Percentiles rank a stretch among this genome's conserved stretches.
Conservation (phyloP, 53 echinoderm and acorn worm species). For the Actinopyga echinites region DNA sequence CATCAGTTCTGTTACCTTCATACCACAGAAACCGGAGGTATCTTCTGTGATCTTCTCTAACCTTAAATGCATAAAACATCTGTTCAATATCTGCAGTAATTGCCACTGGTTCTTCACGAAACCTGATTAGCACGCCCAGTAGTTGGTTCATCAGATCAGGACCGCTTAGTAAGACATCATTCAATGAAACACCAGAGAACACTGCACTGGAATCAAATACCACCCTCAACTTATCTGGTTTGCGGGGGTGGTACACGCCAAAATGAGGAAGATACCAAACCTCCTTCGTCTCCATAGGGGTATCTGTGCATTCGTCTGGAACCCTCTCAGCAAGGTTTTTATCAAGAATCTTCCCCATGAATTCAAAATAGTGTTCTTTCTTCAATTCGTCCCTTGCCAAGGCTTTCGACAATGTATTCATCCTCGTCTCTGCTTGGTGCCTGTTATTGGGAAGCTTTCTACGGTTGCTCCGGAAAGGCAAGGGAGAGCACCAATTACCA, state of each 20-base stretch:
- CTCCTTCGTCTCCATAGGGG: constrained; percentile 36
- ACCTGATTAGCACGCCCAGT: constrained; percentile 58
- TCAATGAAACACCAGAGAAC: constrained; percentile 43
- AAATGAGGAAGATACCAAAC: constrained; percentile 51
- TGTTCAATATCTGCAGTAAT: constrained; percentile 66
- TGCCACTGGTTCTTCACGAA: constrained; percentile 56
- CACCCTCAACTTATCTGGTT: constrained; percentile 46
- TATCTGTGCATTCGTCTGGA: not conserved
- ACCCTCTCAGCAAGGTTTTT: constrained; percentile 53
- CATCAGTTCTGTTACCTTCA: constrained; percentile 46
- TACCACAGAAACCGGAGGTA: constrained; percentile 61
- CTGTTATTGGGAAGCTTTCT: constrained; percentile 52
- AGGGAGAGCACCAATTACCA: constrained; percentile 59
- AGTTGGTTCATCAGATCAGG: constrained; percentile 67
- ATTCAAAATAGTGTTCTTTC: constrained; percentile 59
- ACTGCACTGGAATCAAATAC: constrained; percentile 58
- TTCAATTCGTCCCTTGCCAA: constrained; percentile 51
- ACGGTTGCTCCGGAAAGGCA: constrained; percentile 50
- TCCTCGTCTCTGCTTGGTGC: constrained; percentile 24
- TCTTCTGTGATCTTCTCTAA: constrained; percentile 57
- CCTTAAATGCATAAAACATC: constrained; percentile 70
- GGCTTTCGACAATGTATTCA: constrained; percentile 40
- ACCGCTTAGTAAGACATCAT: constrained; percentile 57
- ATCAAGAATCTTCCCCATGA: constrained; percentile 55
- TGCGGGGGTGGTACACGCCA: constrained; percentile 53